Evolutionary conservation across 2,797 vertebrate species (phyloP).

Genomic region (Odontamblyopus rebecca): DNA sequence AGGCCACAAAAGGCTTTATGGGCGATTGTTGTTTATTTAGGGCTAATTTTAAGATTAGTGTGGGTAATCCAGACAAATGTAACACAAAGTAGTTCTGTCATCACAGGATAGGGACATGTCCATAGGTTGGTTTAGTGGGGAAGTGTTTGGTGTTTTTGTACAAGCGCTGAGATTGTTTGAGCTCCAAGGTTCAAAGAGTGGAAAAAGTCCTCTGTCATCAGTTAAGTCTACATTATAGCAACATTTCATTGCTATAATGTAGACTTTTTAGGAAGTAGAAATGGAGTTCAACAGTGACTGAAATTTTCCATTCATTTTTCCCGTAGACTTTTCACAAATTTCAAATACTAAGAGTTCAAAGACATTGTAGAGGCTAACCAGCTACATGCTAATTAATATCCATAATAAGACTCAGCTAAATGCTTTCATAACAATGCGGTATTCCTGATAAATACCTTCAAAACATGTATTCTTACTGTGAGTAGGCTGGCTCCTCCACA

Average conservation of each 20-base stretch:
- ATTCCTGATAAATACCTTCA: too few relatives aligned
- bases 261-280: neutral
- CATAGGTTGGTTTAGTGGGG: conserved; percentile 45
- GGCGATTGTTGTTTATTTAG: conserved; percentile 58
- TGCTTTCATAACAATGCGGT: too few relatives aligned
- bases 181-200: neutral
- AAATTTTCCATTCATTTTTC: too few relatives aligned
- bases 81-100: conserved; percentile 45
- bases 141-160: neutral
- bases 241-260: neutral
- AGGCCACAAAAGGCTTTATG: conserved; percentile 46
- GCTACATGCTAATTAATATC: too few relatives aligned
- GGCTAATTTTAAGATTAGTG: conserved; percentile 55
- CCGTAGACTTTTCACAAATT: too few relatives aligned
- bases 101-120: conserved; percentile 43
- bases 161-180: neutral
- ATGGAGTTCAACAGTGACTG: too few relatives aligned
- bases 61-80: conserved; percentile 60
- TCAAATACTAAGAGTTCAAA: too few relatives aligned
- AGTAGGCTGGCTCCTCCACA: too few relatives aligned
- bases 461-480: too few relatives aligned
- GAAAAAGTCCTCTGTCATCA: neutral
- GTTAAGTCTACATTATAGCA: too few relatives aligned
- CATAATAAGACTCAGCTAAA: too few relatives aligned
- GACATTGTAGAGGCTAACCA: too few relatives aligned